Percentiles rank a stretch among this genome's conserved stretches.
Evolutionary conservation across 2,797 vertebrate genomes (phyloP).

Genomic region (Helicolenus hilgendorfi): DNA sequence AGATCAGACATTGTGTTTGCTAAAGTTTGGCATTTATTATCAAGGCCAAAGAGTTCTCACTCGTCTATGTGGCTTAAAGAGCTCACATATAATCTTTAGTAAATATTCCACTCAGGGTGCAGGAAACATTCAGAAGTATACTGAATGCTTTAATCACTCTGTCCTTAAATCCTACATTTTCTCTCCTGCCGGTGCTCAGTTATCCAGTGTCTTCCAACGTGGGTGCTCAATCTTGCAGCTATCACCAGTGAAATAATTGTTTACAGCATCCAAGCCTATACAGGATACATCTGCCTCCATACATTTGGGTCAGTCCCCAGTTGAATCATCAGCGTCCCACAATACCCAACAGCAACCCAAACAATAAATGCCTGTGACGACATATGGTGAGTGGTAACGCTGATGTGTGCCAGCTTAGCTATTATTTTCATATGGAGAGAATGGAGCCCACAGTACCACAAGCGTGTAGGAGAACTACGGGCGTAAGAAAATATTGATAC

Average conservation of each 20-base stretch:
- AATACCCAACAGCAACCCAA: neutral
- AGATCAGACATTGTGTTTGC: neutral
- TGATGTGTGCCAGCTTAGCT: neutral
- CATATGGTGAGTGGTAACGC: neutral
- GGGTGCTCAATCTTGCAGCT: slow-evolving; percentile 17
- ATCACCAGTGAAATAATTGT: neutral
- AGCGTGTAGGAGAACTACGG: too few species aligned
- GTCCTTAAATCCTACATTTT: neutral
- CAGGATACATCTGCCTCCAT: neutral
- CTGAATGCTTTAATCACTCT: neutral
- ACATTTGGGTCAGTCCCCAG: neutral
- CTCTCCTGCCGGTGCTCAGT: neutral
- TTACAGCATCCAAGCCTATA: neutral
- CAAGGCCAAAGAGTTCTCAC: neutral
- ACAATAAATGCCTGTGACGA: neutral
- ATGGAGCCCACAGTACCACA: neutral
- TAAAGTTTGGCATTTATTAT: neutral
- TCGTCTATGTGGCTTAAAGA: neutral
- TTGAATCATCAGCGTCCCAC: neutral
- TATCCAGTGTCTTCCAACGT: neutral
- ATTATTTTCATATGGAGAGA: neutral
- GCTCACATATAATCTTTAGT: neutral
- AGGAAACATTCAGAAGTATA: neutral
- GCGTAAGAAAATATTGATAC: too few species aligned
- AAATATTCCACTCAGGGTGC: neutral